Percentiles rank a stretch among this genome's conserved stretches.
Conservation (phyloP, 2,113 vertebrate genomes). For the Brachypteracias leptosomus region DNA sequence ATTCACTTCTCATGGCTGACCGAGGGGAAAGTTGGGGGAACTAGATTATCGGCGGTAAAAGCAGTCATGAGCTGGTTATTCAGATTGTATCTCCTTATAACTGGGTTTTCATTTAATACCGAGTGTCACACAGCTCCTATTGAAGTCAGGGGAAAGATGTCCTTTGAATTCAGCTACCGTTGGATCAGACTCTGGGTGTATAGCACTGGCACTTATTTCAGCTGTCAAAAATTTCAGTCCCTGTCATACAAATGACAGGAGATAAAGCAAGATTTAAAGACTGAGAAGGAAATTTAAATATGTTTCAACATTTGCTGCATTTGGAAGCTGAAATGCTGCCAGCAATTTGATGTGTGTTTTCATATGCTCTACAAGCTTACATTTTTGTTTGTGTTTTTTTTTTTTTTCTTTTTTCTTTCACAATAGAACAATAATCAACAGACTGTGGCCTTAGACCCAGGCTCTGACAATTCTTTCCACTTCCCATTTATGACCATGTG, state of each 20-base stretch:
- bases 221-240: constrained; percentile 47
- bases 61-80: background rate
- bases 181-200: background rate
- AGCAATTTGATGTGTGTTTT: constrained; percentile 48
- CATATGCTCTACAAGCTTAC: background rate
- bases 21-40: background rate
- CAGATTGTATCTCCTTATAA: background rate
- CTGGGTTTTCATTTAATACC: background rate
- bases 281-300: constrained; percentile 38
- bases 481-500: background rate
- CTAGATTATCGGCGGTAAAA: background rate
- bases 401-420: constrained; percentile 50
- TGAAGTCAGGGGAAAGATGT: background rate
- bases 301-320: constrained; percentile 42
- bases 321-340: constrained; percentile 51
- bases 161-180: constrained; percentile 2
- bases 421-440: constrained; percentile 53
- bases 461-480: background rate
- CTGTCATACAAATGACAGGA: constrained; percentile 17
- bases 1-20: background rate
- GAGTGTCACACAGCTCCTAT: background rate
- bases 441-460: constrained; percentile 9
- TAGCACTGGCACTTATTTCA: constrained; percentile 5
- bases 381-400: constrained; percentile 52
- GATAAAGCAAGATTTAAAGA: constrained; percentile 24